Conservation (phyloP, 2,113 vertebrate genomes). For the Zingel zingel region DNA sequence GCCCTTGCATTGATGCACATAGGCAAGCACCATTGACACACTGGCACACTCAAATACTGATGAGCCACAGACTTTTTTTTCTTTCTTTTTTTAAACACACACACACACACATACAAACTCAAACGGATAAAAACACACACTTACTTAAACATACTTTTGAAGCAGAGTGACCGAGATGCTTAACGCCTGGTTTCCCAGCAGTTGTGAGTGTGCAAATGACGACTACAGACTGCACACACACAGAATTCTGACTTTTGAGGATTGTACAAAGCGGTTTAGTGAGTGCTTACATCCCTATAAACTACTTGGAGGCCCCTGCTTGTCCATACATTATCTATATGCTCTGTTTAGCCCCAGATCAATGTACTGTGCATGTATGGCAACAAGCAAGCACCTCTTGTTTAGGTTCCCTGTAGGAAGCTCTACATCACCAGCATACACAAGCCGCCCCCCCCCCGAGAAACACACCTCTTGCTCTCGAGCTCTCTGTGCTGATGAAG, state of each 20-base stretch:
- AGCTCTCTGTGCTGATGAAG: slow-evolving; percentile 36
- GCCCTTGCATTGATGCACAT: slow-evolving; percentile 81
- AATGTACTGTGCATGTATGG: slow-evolving; percentile 46
- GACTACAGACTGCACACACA: slow-evolving; percentile 38
- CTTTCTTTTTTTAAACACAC: background rate
- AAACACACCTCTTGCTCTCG: slow-evolving; percentile 18
- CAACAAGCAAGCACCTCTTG: slow-evolving; percentile 50
- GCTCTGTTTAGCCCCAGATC: slow-evolving; percentile 42
- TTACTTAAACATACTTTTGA: slow-evolving; percentile 57
- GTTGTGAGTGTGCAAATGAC: slow-evolving; percentile 35
- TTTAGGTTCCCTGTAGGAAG: slow-evolving; percentile 45
- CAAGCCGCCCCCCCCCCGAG: slow-evolving; percentile 16
- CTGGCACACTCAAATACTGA: slow-evolving; percentile 76
- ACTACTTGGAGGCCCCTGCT: slow-evolving; percentile 46
- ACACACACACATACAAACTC: slow-evolving; percentile 45
- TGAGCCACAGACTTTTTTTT: slow-evolving; percentile 58
- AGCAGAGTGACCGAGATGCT: slow-evolving; percentile 52
- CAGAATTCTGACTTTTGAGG: slow-evolving; percentile 39
- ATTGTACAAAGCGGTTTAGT: slow-evolving; percentile 44
- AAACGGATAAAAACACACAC: slow-evolving; percentile 59
- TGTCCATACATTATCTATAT: slow-evolving; percentile 39
- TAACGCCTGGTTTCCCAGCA: slow-evolving; percentile 49
- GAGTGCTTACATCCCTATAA: slow-evolving; percentile 50
- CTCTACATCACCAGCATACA: slow-evolving; percentile 72
- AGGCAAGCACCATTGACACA: slow-evolving; percentile 80